phyloP scores from a whole-genome alignment of 2,797 vertebrate genomes.

The Anolis apletophallus region DNA sequence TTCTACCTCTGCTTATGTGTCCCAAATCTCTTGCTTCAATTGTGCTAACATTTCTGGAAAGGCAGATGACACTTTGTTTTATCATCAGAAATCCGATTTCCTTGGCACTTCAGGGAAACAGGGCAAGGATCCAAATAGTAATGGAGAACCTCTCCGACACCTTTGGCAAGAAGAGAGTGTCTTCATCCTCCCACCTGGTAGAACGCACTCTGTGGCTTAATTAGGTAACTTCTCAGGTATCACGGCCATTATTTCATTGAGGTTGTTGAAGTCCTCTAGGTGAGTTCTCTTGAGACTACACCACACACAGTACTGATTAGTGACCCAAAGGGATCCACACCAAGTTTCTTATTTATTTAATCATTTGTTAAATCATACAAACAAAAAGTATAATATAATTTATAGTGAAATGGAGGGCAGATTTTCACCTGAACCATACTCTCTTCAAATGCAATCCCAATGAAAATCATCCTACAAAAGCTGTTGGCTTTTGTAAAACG shows the following conservation, averaged over 20 bases:
- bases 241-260: not conserved
- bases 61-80: slow-evolving; percentile 49
- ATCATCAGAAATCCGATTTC: slow-evolving; percentile 34
- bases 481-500: not conserved
- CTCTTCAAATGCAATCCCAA: not conserved
- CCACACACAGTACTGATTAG: not conserved
- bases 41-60: slow-evolving; percentile 46
- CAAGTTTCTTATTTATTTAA: not conserved
- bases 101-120: slow-evolving; percentile 23
- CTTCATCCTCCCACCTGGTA: slow-evolving; percentile 38
- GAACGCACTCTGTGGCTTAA: slow-evolving; percentile 1
- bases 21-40: slow-evolving; percentile 11
- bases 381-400: too few species aligned
- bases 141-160: slow-evolving; percentile 31
- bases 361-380: not conserved
- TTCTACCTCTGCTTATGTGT: not conserved
- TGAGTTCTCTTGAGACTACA: not conserved
- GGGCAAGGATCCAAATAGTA: slow-evolving; percentile 38
- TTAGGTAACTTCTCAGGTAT: not conserved
- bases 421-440: not conserved
- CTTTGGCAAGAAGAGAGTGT: slow-evolving; percentile 5
- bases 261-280: not conserved
- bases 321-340: not conserved
- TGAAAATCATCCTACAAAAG: not conserved
- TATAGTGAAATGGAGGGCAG: not conserved